These are phyloP conservation scores for Gobius niger DNA, from an alignment of 2,113 vertebrate species.

Conservation along the genomic window DNA sequence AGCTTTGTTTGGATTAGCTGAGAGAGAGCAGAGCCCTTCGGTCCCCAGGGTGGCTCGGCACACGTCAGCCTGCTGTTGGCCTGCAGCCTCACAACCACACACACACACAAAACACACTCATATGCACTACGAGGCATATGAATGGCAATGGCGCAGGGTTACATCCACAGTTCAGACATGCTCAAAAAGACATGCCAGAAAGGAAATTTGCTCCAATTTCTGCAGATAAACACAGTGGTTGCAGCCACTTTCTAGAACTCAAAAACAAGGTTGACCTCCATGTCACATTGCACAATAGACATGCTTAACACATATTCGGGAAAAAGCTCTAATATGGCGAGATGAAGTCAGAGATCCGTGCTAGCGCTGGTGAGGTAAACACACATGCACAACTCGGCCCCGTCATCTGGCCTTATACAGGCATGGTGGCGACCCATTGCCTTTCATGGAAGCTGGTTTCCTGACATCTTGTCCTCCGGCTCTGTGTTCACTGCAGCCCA, in stretches of 20 bases:
- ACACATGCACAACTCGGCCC: slow-evolving; percentile 32
- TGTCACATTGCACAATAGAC: slow-evolving; percentile 1
- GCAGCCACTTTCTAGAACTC: no score
- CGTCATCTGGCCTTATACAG: slow-evolving; percentile 78
- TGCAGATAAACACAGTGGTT: slow-evolving; percentile 10
- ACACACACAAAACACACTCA: slow-evolving; percentile 25
- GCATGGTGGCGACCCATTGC: slow-evolving; percentile 72
- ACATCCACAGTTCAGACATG: slow-evolving; percentile 1
- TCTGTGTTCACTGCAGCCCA: slow-evolving; percentile 43
- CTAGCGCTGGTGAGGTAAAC: slow-evolving; percentile 5
- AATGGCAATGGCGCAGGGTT: slow-evolving; percentile 3
- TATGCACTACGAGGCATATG: not conserved
- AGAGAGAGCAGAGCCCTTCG: slow-evolving; percentile 71
- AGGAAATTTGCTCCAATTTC: slow-evolving; percentile 19
- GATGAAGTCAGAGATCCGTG: slow-evolving; percentile 22
- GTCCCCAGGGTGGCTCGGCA: slow-evolving; percentile 62
- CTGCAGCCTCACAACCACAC: slow-evolving; percentile 44
- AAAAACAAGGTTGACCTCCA: no score
- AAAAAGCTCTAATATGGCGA: slow-evolving; percentile 17
- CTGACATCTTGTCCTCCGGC: slow-evolving; percentile 60
- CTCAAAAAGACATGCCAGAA: slow-evolving; percentile 12
- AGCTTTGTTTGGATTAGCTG: slow-evolving; percentile 79
- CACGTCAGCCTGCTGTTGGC: slow-evolving; percentile 68
- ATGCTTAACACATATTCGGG: slow-evolving; percentile 21
- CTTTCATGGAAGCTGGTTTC: slow-evolving; percentile 78